phyloP scores from a whole-genome alignment of 2,888 invertebrate species.

The Machimus rusticus region DNA sequence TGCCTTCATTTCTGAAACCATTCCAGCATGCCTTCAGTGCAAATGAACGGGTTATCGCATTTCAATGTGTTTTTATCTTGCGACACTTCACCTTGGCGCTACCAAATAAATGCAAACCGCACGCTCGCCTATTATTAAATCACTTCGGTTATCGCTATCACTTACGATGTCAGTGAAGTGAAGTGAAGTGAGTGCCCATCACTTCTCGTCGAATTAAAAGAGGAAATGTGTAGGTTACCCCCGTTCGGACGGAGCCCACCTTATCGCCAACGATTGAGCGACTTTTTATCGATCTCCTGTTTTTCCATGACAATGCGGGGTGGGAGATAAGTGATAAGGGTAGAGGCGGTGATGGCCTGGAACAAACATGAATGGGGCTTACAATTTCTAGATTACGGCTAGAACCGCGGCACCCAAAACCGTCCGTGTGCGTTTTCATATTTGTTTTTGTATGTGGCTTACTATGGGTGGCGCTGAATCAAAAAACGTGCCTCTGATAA shows the following conservation, averaged over 20 bases:
- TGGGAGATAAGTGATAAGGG: not conserved
- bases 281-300: not conserved
- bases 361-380: not conserved
- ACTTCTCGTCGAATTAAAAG: not conserved
- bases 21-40: not conserved
- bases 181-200: not conserved
- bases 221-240: not conserved
- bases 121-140: not conserved
- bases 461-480: not conserved
- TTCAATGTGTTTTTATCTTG: not conserved
- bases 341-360: not conserved
- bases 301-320: not conserved
- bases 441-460: not conserved
- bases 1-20: not conserved
- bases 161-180: not conserved
- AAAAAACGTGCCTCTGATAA: slow-evolving; percentile 8
- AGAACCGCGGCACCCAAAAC: not conserved
- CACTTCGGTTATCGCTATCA: not conserved
- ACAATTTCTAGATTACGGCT: not conserved
- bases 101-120: not conserved
- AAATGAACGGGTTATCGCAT: not conserved
- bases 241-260: not conserved
- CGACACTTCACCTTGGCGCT: slow-evolving; percentile 15
- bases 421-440: not conserved
- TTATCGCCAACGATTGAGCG: not conserved